phyloP scores from a whole-genome alignment of 2,113 vertebrate species.

The Gadus chalcogrammus region DNA sequence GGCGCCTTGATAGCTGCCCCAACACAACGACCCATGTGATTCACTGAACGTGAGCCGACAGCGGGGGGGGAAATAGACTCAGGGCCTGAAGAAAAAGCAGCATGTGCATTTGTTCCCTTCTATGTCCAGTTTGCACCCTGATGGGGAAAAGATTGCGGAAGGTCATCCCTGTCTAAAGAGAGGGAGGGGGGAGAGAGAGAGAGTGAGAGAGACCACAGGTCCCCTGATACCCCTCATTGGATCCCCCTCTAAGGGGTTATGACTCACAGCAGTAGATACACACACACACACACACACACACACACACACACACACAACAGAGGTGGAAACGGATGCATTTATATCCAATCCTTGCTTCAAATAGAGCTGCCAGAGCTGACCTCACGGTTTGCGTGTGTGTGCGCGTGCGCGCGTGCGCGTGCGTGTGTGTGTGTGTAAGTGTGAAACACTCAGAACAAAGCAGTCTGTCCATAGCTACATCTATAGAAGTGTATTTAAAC shows the following conservation, averaged over 20 bases:
- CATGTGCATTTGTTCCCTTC: no score
- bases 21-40: no score
- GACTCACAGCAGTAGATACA: constrained; percentile 1
- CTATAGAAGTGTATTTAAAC: no score
- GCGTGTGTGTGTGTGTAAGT: neutral
- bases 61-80: no score
- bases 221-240: constrained; percentile 50
- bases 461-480: neutral
- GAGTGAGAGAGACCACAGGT: constrained; percentile 58
- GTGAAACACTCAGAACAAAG: no score
- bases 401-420: constrained; percentile 7
- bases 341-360: constrained; percentile 55
- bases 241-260: constrained; percentile 51
- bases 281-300: neutral
- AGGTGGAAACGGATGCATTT: neutral
- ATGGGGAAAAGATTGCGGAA: no score
- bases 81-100: no score
- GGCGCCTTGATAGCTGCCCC: no score
- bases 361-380: constrained; percentile 54
- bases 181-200: constrained; percentile 60
- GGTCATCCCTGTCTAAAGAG: neutral
- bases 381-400: constrained; percentile 30
- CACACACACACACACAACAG: constrained; percentile 5
- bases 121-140: no score
- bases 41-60: no score